Evolutionary conservation across 2,113 vertebrate species (phyloP).

Genomic region (Paramisgurnus dabryanus): DNA sequence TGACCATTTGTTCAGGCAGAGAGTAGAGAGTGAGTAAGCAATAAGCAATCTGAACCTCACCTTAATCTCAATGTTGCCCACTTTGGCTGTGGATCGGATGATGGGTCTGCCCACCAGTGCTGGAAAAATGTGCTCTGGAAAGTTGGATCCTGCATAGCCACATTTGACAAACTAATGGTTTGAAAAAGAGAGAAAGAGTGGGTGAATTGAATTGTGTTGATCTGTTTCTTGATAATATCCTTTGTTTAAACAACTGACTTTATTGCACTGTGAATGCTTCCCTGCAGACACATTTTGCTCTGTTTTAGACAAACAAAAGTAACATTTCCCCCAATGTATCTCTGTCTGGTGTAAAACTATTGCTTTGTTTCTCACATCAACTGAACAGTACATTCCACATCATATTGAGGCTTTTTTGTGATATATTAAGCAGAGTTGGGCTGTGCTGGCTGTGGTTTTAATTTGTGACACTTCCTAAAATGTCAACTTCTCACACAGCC

Average conservation of each 20-base stretch:
- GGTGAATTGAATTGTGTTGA: no score
- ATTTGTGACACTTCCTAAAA: constrained; percentile 69
- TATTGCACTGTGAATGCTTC: not conserved
- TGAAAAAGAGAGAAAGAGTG: not conserved
- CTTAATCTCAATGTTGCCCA: constrained; percentile 99
- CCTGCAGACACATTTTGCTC: no score
- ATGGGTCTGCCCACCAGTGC: constrained; percentile 97
- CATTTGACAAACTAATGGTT: constrained; percentile 93
- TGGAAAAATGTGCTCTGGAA: constrained; percentile 99
- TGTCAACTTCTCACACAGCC: constrained; percentile 67
- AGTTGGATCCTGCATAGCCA: constrained; percentile 98
- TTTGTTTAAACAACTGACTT: no score
- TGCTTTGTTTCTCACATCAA: not conserved
- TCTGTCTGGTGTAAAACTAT: not conserved
- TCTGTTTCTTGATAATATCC: no score
- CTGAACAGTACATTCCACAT: not conserved
- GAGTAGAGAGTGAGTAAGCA: not conserved
- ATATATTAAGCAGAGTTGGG: no score
- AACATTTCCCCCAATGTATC: not conserved
- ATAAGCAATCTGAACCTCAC: constrained; percentile 70
- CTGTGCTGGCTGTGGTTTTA: constrained; percentile 70
- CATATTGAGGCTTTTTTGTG: no score
- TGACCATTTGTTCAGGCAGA: not conserved
- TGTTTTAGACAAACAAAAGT: no score
- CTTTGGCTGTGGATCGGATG: constrained; percentile 98